Evolutionary conservation across 1,140 invertebrate species (phyloP), one percentile per base, ranked within the genome.

Genomic region (Helicoverpa armigera): DNA sequence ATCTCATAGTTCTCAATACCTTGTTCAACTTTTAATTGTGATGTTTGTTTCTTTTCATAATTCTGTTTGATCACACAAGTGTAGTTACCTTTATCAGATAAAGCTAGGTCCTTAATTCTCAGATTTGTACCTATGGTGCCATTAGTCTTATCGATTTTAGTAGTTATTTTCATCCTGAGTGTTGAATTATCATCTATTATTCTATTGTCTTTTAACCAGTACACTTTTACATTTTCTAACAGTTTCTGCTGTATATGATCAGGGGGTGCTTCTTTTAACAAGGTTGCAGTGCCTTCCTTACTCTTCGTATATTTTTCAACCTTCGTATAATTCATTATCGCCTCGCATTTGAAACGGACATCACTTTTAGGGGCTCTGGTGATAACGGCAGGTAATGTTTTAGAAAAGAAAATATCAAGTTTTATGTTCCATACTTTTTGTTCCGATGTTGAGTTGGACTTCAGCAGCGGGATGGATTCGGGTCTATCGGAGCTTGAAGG

Each of bases 341-440:
- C 93, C 69, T 95, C 92, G 73, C 94, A 95, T 87, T 90, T 94
- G 53, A 95, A 88, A 10, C 88, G 86, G 16, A 91, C 88, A 86
- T 93, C 88, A 13, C 69, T 80, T 3, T 88, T 86, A 11, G 83
- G 60, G 18, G 86, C 56, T 84, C 87, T 92, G 69, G 75, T 89
- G 54, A 93, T 69, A 0, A 91, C 63, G 63, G 84, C 53, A 51
- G 92, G 92, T 78, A 94, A 88, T 43, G 88, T 89, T 89, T 92
- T 92, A 0, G 90, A 88, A 80, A 95, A 95, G 84, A 92, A 90
- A 81, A 95, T 92, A 78, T 95, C 89, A 60, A 95, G 86, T 88
- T 92, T 92, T 87, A 95, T 94, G 69, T 92, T 94, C 94, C 92
- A 94, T 91, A 85, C 85, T 86, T 94, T 94, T 79, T 92, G 87